Percentiles rank a stretch among this genome's conserved stretches.
Evolutionary conservation across 2,797 vertebrate species (phyloP).

Genomic region (Gorsachius magnificus): DNA sequence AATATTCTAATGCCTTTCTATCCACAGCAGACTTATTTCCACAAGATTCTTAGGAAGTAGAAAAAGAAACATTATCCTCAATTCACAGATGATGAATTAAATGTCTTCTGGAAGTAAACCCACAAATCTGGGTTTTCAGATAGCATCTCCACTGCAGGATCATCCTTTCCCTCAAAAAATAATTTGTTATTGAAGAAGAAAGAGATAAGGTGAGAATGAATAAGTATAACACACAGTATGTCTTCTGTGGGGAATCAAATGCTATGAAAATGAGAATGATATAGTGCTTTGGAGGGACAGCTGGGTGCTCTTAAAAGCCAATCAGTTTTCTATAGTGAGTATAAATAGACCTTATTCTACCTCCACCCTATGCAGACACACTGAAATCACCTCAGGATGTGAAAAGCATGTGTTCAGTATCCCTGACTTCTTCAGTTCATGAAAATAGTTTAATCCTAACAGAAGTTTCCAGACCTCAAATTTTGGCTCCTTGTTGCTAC

Average conservation of each 20-base stretch:
- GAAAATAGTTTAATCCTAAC: background rate
- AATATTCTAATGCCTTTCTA: background rate
- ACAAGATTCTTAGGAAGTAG: background rate
- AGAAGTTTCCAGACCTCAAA: background rate
- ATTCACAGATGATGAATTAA: background rate
- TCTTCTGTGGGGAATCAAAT: background rate
- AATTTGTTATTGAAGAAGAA: background rate
- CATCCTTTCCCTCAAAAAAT: background rate
- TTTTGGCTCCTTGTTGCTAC: background rate
- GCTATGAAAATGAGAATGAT: background rate
- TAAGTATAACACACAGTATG: background rate
- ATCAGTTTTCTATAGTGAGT: background rate
- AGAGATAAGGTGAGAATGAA: background rate
- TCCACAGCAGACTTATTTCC: background rate
- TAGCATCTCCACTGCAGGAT: background rate
- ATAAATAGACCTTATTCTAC: background rate
- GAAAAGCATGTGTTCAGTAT: background rate
- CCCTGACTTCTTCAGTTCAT: background rate
- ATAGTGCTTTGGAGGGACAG: background rate
- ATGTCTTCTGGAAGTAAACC: background rate
- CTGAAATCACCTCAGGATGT: background rate
- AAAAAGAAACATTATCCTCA: background rate
- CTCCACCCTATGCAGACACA: background rate
- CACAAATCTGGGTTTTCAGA: background rate
- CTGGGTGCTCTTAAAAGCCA: background rate